Evolutionary conservation across 2,797 vertebrate species (phyloP), one percentile per base, ranked within the genome.

Genomic region (Scarus forsteni): DNA sequence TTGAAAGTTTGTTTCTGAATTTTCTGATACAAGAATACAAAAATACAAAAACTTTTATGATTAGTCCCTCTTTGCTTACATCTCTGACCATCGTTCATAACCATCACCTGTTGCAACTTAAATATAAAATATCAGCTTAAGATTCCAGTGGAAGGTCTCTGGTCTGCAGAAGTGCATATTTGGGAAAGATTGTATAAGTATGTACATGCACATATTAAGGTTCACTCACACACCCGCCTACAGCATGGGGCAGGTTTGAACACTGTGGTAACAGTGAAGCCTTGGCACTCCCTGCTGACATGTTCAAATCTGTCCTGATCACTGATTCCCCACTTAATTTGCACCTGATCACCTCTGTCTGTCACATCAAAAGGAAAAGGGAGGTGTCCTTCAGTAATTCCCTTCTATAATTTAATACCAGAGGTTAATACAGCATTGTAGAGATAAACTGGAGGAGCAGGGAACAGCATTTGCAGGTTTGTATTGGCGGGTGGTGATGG

Each of bases 241-340:
- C 63, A 92, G 83, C 82, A 63, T 34, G 59, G 66, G 89, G 77
- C 92, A 92, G 90, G 91, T 93, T 89, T 83, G 77, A 92, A 93
- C 93, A 93, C 78, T 83, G 66, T 73, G 66, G 79, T 65, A 80
- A 77, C 73, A 83, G 66, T 34, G 75, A 76, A 69, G 66, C 77
- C 68, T 64, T 75, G 92, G 85, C 89, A 90, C 92, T 91, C 92
- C 89, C 84, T 78, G 60, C 64, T 79, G 77, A 92, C 93, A 91
- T 88, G 93, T 93, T 92, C 73, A 75, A 88, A 93, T 93, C 90
- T 91, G 93, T 90, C 77, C 80, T 86, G 77, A 86, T 88, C 78
- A 85, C 70, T 75, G 78, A 81, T 84, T 85, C 85, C 82, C 56
- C 72, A 54, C 77, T 82, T 88, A 86, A 90, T 91, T 88, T 90